Evolutionary conservation across 2,113 vertebrate species (phyloP).

Genomic region (Diphyllodes magnificus): DNA sequence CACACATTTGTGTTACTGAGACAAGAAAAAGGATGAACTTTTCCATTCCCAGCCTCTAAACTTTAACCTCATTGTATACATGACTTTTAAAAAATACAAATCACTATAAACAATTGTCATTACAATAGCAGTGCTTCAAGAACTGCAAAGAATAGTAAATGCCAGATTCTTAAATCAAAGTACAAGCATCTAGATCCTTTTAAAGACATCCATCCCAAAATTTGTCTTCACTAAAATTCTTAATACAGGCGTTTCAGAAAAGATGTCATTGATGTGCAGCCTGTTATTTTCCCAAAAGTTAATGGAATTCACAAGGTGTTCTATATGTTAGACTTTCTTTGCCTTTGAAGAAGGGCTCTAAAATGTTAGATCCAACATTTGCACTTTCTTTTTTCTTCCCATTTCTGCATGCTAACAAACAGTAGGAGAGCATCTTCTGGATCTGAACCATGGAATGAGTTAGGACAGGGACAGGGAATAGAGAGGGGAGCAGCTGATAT

Average conservation of each 20-base stretch:
- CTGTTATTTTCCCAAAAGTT: background rate
- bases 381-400: background rate
- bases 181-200: background rate
- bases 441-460: background rate
- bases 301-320: background rate
- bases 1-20: background rate
- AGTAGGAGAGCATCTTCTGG: background rate
- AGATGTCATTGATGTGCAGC: background rate
- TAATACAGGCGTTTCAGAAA: background rate
- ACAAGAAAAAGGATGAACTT: background rate
- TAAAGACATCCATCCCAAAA: background rate
- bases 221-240: background rate
- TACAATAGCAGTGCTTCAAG: background rate
- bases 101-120: background rate
- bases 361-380: background rate
- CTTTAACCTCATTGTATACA: background rate
- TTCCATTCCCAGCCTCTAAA: background rate
- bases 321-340: background rate
- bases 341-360: background rate
- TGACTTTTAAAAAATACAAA: background rate
- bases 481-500: background rate
- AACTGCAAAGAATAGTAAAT: background rate
- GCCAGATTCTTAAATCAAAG: background rate
- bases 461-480: accelerated
- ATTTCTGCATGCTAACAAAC: background rate